Percentiles rank a stretch among this genome's conserved stretches.
Conservation (phyloP, 1,140 invertebrate species). For the Brachystomella parvula region DNA sequence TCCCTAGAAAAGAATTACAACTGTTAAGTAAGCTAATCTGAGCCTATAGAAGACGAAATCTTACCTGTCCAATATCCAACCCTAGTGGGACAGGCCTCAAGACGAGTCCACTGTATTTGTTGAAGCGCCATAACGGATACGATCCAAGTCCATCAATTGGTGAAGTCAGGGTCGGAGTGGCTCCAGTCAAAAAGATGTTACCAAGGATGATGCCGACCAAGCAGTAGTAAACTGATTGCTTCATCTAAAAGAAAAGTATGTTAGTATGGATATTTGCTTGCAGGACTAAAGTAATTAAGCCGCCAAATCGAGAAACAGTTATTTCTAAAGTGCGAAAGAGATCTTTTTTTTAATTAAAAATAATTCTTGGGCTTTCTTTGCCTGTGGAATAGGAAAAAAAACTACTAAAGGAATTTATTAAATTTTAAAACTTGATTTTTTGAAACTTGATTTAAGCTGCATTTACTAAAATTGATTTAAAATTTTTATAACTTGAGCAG, state of each 20-base stretch:
- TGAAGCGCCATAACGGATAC: constrained; percentile 38
- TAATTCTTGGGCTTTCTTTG: too few relatives aligned
- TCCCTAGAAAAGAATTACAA: background rate
- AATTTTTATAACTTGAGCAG: too few relatives aligned
- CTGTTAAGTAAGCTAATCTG: background rate
- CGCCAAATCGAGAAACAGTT: too few relatives aligned
- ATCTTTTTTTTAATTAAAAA: too few relatives aligned
- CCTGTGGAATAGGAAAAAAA: too few relatives aligned
- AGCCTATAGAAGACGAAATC: too few relatives aligned
- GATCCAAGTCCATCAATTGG: constrained; percentile 29
- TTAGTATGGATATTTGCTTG: too few relatives aligned
- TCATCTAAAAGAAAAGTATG: constrained; percentile 6
- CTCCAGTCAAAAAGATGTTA: background rate
- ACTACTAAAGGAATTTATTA: too few relatives aligned
- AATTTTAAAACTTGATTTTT: too few relatives aligned
- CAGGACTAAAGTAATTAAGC: too few relatives aligned
- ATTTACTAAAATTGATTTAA: background rate
- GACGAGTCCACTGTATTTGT: constrained; percentile 36
- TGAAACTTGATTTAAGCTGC: too few relatives aligned
- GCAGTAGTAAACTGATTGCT: background rate
- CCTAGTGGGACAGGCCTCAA: constrained; percentile 34
- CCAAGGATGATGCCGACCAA: background rate
- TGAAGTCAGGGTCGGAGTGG: background rate
- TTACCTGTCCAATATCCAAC: constrained; percentile 31
- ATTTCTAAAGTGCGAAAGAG: too few relatives aligned